A percentile compares a stretch with the other conserved stretches of the same genome.
These are phyloP conservation scores for Aphelenchoides besseyi DNA, from an alignment of 1,140 invertebrate genomes.

Conservation along the genomic window DNA sequence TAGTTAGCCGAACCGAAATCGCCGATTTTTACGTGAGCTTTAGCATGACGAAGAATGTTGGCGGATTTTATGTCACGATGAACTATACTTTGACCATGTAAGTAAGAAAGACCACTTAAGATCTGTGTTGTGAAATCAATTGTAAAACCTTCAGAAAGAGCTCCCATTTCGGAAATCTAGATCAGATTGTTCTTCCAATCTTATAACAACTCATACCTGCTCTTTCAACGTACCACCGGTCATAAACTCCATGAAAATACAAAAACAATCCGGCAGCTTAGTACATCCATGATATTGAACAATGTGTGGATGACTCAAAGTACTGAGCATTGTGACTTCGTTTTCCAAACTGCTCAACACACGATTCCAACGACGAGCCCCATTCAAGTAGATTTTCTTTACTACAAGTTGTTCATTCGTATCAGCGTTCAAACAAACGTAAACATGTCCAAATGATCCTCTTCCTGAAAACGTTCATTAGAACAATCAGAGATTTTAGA, in stretches of 20 bases:
- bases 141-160: conserved; percentile 29
- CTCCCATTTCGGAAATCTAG: conserved; percentile 50
- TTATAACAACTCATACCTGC: conserved; percentile 26
- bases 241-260: conserved; percentile 52
- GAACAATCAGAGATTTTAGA: not conserved
- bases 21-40: conserved; percentile 42
- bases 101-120: conserved; percentile 35
- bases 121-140: conserved; percentile 43
- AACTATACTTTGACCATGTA: conserved; percentile 37
- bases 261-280: conserved; percentile 35
- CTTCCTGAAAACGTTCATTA: not conserved
- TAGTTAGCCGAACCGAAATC: conserved; percentile 48
- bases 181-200: not conserved
- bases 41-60: conserved; percentile 42
- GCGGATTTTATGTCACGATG: conserved; percentile 51
- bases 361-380: conserved; percentile 29
- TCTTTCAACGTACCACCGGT: conserved; percentile 45
- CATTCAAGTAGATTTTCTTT: conserved; percentile 38
- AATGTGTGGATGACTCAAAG: conserved; percentile 39
- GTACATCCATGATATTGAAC: conserved; percentile 45
- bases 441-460: conserved; percentile 26
- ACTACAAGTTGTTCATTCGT: conserved; percentile 48
- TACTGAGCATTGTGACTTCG: conserved; percentile 44
- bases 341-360: conserved; percentile 41
- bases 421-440: conserved; percentile 44